phyloP scores from a whole-genome alignment of 2,888 invertebrate genomes.

The Drosophila kokeensis region DNA sequence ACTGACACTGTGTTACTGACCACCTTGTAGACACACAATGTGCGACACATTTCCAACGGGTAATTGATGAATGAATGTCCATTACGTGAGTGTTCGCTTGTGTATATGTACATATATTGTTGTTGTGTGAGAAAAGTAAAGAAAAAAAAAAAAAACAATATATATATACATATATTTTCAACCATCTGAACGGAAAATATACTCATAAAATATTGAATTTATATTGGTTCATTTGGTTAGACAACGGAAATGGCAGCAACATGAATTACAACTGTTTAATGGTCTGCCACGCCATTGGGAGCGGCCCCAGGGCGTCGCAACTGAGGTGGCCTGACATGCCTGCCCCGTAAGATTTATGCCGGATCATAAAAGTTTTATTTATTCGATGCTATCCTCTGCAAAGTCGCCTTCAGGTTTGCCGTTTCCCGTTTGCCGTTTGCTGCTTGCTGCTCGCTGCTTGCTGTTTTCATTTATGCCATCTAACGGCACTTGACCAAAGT shows the following conservation, averaged over 20 bases:
- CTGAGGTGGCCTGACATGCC: conserved; percentile 27
- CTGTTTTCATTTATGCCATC: conserved; percentile 8
- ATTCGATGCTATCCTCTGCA: conserved; percentile 31
- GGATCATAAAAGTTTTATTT: conserved; percentile 55
- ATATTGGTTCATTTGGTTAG: conserved; percentile 65
- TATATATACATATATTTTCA: background rate
- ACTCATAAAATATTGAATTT: conserved; percentile 70
- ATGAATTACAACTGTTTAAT: conserved; percentile 67
- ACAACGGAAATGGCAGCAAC: conserved; percentile 59
- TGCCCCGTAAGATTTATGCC: conserved; percentile 52
- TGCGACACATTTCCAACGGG: conserved; percentile 47
- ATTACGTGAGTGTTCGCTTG: conserved; percentile 39
- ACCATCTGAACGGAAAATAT: conserved; percentile 27
- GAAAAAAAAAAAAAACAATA: background rate
- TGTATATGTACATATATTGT: conserved; percentile 1
- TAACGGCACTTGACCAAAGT: conserved; percentile 29
- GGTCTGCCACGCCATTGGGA: conserved; percentile 40
- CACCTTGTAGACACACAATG: conserved; percentile 53
- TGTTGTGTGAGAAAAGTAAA: conserved; percentile 6
- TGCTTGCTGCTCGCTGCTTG: conserved; percentile 3
- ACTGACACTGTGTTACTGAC: conserved; percentile 23
- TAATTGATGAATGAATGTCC: conserved; percentile 64
- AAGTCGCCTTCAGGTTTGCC: conserved; percentile 11
- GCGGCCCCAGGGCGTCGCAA: conserved; percentile 28
- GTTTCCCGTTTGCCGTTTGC: background rate